Evolutionary conservation across 2,888 invertebrate genomes (phyloP), one percentile per base, ranked within the genome.

Genomic region (Eucera pruinosa): DNA sequence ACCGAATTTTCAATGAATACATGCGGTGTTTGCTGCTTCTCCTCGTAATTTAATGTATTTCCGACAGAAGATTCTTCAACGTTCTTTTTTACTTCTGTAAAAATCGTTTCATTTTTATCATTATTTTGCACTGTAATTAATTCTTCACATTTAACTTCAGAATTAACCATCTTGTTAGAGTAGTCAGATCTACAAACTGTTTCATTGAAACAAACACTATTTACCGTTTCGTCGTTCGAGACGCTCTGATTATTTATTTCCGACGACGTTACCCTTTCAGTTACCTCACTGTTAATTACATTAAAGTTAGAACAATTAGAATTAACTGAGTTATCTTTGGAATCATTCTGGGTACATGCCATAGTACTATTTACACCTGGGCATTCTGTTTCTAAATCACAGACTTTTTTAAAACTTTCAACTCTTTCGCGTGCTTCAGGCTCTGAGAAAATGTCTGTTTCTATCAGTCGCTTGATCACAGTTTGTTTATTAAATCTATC

Each of bases 381-480:
- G 54, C 50, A 57, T 76, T 84, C 71, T 66, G 75, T 54, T 73
- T 66, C 74, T 78, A 73, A 71, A 84, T 84, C 84, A 84, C 84
- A 82, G 78, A 73, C 75, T 71, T 82, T 81, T 61, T 67, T 77
- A 33, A 73, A 80, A 80, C 74, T 85, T 82, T 85, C 80, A 80
- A 43, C 65, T 62, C 55, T 76, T 58, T 72, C 54, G 33, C 39
- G 30, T 47, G 61, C 58, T 67, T 82, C 84, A 68, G 48, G 68
- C 62, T 77, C 74, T 61, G 76, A 71, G 47, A 70, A 45, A 69
- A 71, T 65, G 39, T 81, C 76, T 71, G 70, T 77, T 75, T 85
- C 81, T 72, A 65, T 81, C 73, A 84, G 72, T 74, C 74, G 81
- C 74, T 81, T 84, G 66, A 82, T 84, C 72, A 80, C 80, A 81